Evolutionary conservation across 2,888 invertebrate species (phyloP).

Genomic region (Clitarchus hookeri): DNA sequence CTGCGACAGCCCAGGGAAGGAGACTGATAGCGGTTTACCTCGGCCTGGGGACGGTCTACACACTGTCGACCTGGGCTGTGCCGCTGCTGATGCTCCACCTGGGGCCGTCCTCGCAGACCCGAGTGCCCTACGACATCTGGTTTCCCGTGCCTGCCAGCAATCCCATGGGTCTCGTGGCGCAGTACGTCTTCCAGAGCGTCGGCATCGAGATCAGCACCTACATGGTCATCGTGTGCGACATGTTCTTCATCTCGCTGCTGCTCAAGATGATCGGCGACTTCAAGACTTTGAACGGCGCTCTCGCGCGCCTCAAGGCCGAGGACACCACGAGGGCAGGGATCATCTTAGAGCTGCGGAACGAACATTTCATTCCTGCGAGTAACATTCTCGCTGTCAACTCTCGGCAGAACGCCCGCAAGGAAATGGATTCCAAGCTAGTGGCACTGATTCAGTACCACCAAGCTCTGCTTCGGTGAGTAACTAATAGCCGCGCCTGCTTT

Average conservation of each 20-base stretch:
- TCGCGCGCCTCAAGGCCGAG: background rate
- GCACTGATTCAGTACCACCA: background rate
- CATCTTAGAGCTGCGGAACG: background rate
- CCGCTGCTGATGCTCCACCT: background rate
- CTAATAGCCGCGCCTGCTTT: no score
- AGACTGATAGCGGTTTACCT: background rate
- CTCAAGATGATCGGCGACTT: constrained; percentile 3
- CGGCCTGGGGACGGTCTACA: background rate
- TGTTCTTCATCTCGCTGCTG: background rate
- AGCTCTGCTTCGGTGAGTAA: background rate
- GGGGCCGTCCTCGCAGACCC: background rate
- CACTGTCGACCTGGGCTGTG: background rate
- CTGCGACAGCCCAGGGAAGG: background rate
- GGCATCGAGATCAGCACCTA: constrained; percentile 2
- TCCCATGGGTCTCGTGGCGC: background rate
- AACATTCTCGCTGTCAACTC: background rate
- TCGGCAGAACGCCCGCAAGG: background rate
- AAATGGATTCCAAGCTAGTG: background rate
- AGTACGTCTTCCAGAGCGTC: constrained; percentile 2
- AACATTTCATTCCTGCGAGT: background rate
- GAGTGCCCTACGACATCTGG: background rate
- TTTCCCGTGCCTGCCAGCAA: background rate
- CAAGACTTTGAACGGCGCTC: background rate
- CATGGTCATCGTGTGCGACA: constrained; percentile 10
- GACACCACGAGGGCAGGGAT: background rate